These are phyloP conservation scores for Colossoma macropomum DNA, from an alignment of 2,113 vertebrate genomes.

Conservation along the genomic window DNA sequence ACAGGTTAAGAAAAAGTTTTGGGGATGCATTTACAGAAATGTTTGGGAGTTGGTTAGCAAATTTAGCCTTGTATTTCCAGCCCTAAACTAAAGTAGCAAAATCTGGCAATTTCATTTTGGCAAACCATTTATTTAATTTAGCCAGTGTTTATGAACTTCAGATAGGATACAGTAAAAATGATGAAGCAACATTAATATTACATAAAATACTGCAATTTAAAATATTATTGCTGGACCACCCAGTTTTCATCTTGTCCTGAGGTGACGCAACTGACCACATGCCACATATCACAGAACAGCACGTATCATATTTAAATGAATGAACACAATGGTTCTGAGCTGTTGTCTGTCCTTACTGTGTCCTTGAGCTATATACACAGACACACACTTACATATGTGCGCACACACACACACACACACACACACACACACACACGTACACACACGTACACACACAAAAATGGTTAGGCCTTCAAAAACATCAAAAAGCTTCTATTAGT, in stretches of 20 bases:
- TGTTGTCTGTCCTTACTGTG: background rate
- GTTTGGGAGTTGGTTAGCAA: too few species aligned
- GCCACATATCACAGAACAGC: background rate
- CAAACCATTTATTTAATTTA: too few species aligned
- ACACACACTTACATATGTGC: background rate
- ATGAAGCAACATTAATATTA: too few species aligned
- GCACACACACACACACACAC: background rate
- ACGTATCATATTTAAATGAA: background rate
- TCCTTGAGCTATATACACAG: background rate
- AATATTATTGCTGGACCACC: too few species aligned
- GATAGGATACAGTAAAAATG: too few species aligned
- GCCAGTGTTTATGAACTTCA: too few species aligned
- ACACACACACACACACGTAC: background rate
- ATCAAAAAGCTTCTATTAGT: background rate
- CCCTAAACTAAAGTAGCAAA: too few species aligned
- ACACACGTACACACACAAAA: background rate
- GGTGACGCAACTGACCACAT: background rate
- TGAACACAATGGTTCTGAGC: background rate
- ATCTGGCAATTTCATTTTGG: too few species aligned
- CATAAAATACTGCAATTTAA: too few species aligned
- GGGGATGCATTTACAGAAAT: too few species aligned
- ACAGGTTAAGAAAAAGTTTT: too few species aligned
- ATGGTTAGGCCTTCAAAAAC: background rate
- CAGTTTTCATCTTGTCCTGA: background rate
- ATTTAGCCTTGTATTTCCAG: too few species aligned